Conservation (phyloP, 2,797 vertebrate genomes). For the Sus cebifrons region DNA sequence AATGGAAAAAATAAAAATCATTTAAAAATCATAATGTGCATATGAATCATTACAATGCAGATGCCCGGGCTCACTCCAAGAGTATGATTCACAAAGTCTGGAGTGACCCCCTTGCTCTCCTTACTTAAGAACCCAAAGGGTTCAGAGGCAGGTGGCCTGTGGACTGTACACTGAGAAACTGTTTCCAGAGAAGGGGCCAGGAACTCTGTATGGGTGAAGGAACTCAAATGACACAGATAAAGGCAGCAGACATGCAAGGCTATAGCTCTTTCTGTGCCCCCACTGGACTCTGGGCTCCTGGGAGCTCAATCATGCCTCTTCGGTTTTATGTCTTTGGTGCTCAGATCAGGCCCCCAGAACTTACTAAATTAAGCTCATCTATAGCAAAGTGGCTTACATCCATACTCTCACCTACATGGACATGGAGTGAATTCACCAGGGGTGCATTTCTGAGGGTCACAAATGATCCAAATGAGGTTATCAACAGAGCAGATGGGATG, state of each 20-base stretch:
- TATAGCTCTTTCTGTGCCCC: neutral
- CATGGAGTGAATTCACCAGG: neutral
- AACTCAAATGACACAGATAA: neutral
- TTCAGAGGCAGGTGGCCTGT: neutral
- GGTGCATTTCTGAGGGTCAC: neutral
- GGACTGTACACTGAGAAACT: neutral
- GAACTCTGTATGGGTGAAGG: neutral
- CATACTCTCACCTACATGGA: neutral
- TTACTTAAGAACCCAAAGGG: neutral
- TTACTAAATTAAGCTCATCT: neutral
- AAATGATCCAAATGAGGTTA: neutral
- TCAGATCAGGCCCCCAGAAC: neutral
- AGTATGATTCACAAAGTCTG: neutral
- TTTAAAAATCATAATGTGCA: neutral
- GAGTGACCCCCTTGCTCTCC: neutral
- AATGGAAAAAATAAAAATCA: too few species aligned
- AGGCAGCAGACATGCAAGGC: accelerated
- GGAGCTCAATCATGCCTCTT: neutral
- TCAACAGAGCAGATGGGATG: neutral
- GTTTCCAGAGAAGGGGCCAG: neutral
- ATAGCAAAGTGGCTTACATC: neutral
- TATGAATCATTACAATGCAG: neutral
- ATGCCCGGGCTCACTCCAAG: neutral
- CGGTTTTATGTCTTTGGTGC: neutral
- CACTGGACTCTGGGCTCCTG: neutral